phyloP scores from a whole-genome alignment of 2,113 vertebrate genomes.

The Rhadina sibilatrix region DNA sequence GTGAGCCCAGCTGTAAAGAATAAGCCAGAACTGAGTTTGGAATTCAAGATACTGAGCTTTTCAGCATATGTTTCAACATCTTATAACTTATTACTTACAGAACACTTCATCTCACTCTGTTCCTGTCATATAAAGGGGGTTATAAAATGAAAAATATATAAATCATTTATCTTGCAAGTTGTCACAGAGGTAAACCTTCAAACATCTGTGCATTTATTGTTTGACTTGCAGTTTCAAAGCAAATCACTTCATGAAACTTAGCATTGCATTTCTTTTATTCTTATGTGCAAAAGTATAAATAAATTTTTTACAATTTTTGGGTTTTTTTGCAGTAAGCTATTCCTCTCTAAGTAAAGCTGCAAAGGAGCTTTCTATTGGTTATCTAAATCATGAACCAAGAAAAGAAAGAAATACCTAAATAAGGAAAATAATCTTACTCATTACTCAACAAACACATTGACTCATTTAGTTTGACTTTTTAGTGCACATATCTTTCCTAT shows the following conservation, averaged over 20 bases:
- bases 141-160: slow-evolving; percentile 72
- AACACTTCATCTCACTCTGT: slow-evolving; percentile 56
- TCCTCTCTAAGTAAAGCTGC: background rate
- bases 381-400: background rate
- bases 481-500: background rate
- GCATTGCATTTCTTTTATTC: background rate
- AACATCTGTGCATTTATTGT: slow-evolving; percentile 65
- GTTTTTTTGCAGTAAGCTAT: background rate
- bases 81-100: slow-evolving; percentile 64
- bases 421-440: background rate
- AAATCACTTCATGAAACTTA: background rate
- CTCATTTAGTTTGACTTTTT: background rate
- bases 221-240: slow-evolving; percentile 52
- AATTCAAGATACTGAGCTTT: slow-evolving; percentile 58
- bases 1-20: slow-evolving; percentile 1
- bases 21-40: background rate
- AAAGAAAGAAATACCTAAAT: background rate
- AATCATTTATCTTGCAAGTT: slow-evolving; percentile 69
- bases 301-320: background rate
- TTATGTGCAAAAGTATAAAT: too few relatives aligned
- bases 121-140: slow-evolving; percentile 42
- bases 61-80: slow-evolving; percentile 65
- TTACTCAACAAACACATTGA: background rate
- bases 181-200: slow-evolving; percentile 53
- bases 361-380: background rate